These are phyloP conservation scores for Planococcus citri DNA, from an alignment of 1,140 invertebrate genomes.

Conservation along the genomic window DNA sequence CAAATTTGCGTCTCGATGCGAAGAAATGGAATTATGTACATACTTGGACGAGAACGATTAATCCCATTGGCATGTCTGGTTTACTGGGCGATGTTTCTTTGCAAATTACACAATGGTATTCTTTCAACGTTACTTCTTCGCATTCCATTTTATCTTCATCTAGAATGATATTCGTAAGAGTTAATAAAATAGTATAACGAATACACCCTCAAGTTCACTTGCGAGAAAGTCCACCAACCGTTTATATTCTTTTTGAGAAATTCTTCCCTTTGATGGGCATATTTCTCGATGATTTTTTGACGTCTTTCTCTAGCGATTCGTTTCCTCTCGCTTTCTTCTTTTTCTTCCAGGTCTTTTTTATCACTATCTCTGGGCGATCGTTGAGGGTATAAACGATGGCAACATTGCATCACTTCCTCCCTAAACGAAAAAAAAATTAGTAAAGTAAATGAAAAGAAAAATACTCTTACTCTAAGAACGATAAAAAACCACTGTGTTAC, in stretches of 20 bases:
- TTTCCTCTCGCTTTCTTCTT: slow-evolving; percentile 63
- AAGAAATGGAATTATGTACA: slow-evolving; percentile 26
- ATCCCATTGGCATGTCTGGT: slow-evolving; percentile 73
- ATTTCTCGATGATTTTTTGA: slow-evolving; percentile 82
- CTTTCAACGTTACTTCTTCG: slow-evolving; percentile 44
- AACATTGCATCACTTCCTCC: slow-evolving; percentile 49
- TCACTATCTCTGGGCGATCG: slow-evolving; percentile 57
- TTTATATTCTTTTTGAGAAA: slow-evolving; percentile 79
- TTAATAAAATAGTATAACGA: neutral
- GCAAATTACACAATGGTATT: slow-evolving; percentile 81
- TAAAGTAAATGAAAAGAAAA: neutral
- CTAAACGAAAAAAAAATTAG: slow-evolving; percentile 29
- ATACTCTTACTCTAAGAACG: too few species aligned
- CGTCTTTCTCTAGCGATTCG: slow-evolving; percentile 76
- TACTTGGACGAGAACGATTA: slow-evolving; percentile 76
- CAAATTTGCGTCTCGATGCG: too few species aligned
- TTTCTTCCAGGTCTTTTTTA: slow-evolving; percentile 52
- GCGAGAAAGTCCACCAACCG: slow-evolving; percentile 31
- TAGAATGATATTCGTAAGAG: slow-evolving; percentile 29
- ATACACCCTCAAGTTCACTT: too few species aligned
- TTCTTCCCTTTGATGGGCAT: slow-evolving; percentile 78
- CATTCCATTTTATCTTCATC: slow-evolving; percentile 53
- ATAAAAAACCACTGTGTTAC: too few species aligned
- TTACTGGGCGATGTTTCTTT: slow-evolving; percentile 76
- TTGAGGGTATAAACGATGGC: slow-evolving; percentile 59